Conservation (phyloP, 2,888 invertebrate species). For the Heteromyza rotundicornis region DNA sequence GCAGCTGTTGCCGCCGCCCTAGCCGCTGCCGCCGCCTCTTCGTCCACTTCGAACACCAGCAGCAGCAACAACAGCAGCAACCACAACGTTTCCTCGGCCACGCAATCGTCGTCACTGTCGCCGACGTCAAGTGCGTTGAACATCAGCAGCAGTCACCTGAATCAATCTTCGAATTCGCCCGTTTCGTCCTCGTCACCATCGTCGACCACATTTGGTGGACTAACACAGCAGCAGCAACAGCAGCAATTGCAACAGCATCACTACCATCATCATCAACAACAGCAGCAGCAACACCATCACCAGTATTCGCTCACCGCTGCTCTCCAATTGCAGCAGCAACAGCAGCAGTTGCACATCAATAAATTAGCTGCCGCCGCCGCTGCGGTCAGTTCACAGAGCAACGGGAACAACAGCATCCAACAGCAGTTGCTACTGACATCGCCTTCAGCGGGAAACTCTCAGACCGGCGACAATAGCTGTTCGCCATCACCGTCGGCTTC, state of each 20-base stretch:
- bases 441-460: conserved; percentile 54
- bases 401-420: conserved; percentile 28
- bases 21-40: conserved; percentile 57
- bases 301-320: conserved; percentile 64
- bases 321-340: conserved; percentile 49
- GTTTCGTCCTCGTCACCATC: conserved; percentile 60
- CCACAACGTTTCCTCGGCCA: conserved; percentile 20
- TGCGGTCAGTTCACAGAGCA: conserved; percentile 47
- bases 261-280: conserved; percentile 36
- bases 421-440: conserved; percentile 54
- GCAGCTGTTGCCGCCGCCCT: conserved; percentile 72
- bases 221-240: conserved; percentile 40
- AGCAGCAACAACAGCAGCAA: conserved; percentile 48
- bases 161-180: conserved; percentile 58
- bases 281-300: conserved; percentile 41
- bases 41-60: conserved; percentile 46
- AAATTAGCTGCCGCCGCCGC: conserved; percentile 57
- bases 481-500: conserved; percentile 54
- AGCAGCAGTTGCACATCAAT: conserved; percentile 56
- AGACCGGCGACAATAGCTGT: conserved; percentile 55
- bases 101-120: conserved; percentile 47
- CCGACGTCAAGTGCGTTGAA: conserved; percentile 41
- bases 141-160: conserved; percentile 45
- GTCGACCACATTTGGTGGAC: conserved; percentile 39
- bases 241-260: conserved; percentile 39